These are phyloP conservation scores for Drosophila burlai DNA, from an alignment of 1,140 invertebrate genomes.

Conservation along the genomic window DNA sequence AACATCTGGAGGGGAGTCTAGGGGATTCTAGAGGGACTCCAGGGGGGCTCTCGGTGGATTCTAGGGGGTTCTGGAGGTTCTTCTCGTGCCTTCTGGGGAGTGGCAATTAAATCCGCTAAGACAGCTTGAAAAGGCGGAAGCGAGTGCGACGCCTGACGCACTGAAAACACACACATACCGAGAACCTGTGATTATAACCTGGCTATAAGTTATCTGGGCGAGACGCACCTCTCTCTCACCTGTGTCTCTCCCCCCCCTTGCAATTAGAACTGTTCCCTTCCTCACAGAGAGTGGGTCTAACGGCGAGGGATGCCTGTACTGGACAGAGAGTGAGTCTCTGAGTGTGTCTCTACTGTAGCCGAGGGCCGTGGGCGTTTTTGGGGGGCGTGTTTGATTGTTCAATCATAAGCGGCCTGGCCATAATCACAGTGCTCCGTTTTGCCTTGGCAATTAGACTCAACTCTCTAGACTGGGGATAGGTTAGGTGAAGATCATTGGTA, in stretches of 20 bases:
- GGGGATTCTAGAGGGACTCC: too few species aligned
- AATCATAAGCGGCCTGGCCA: constrained; percentile 63
- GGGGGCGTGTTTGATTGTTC: constrained; percentile 76
- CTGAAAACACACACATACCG: constrained; percentile 25
- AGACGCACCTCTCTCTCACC: not conserved
- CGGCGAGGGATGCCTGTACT: constrained; percentile 6
- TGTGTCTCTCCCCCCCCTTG: constrained; percentile 13
- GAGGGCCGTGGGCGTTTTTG: constrained; percentile 64
- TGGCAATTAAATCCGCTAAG: constrained; percentile 38
- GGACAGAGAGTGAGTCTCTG: too few species aligned
- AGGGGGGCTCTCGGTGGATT: too few species aligned
- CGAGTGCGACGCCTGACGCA: constrained; percentile 54
- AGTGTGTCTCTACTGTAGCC: constrained; percentile 7
- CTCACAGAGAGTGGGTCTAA: constrained; percentile 48
- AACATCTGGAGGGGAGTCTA: not conserved
- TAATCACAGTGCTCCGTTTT: constrained; percentile 68
- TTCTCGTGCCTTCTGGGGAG: not conserved
- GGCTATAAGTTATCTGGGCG: constrained; percentile 1
- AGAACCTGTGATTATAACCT: constrained; percentile 56
- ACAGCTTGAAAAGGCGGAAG: constrained; percentile 43
- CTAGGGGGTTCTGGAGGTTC: too few species aligned
- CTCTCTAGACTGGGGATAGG: not conserved
- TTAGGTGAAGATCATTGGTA: constrained; percentile 22
- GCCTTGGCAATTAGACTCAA: constrained; percentile 52
- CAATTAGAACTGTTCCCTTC: constrained; percentile 40